Evolutionary conservation across 37 sponge, comb jelly and placozoan genomes (phyloP).

Genomic region (Chondrilla cf. caribensis): DNA sequence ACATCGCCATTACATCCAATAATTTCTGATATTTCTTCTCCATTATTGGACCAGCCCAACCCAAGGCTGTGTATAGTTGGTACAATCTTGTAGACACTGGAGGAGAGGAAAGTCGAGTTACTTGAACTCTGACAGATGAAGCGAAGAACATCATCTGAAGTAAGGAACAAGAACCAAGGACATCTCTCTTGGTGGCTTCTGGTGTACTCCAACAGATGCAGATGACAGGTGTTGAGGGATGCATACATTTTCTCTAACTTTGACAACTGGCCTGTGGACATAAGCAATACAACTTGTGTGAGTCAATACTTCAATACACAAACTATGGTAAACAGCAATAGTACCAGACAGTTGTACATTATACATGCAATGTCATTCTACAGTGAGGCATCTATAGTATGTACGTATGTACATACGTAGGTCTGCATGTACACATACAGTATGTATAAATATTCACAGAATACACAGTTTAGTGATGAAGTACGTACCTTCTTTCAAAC

Average conservation of each 20-base stretch:
- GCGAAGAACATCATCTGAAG: constrained; percentile 72
- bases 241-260: constrained; percentile 70
- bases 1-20: not conserved
- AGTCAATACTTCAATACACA: too few relatives aligned
- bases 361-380: not conserved
- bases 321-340: too few relatives aligned
- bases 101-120: not conserved
- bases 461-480: too few relatives aligned
- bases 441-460: too few relatives aligned
- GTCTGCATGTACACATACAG: too few relatives aligned
- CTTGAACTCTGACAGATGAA: constrained; percentile 60
- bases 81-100: not conserved
- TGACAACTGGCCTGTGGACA: constrained; percentile 53
- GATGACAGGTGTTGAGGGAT: constrained; percentile 47
- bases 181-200: constrained; percentile 21
- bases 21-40: not conserved
- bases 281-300: not conserved
- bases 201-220: constrained; percentile 49
- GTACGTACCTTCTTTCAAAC: constrained; percentile 10
- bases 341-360: too few relatives aligned
- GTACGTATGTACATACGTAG: not conserved
- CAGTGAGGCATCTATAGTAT: not conserved
- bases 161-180: constrained; percentile 75
- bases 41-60: not conserved
- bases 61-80: not conserved